Conservation (phyloP, 2,113 vertebrate species). For the Chunga burmeisteri region DNA sequence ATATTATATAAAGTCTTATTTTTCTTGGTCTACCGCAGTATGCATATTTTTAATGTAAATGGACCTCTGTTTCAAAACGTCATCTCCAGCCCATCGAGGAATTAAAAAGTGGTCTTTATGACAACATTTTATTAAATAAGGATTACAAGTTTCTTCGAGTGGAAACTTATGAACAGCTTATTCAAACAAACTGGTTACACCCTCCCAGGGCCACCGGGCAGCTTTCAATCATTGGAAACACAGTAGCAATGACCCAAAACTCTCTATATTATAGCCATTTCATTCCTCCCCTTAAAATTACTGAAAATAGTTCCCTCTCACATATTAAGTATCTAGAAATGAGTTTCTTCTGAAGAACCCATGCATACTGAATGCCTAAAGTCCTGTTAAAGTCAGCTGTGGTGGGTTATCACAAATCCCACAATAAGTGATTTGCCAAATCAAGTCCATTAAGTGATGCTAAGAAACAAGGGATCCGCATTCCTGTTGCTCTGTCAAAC, state of each 20-base stretch:
- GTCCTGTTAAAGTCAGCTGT: neutral
- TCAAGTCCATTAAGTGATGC: neutral
- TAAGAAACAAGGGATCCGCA: neutral
- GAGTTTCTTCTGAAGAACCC: neutral
- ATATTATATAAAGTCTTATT: slow-evolving; percentile 7
- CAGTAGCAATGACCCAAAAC: neutral
- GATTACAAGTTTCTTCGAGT: slow-evolving; percentile 20
- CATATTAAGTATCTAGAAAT: neutral
- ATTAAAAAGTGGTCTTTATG: slow-evolving; percentile 46
- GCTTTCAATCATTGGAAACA: neutral
- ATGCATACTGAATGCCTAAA: neutral
- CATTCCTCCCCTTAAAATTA: neutral
- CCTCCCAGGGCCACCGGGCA: neutral
- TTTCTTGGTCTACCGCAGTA: slow-evolving; percentile 35
- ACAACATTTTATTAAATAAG: slow-evolving; percentile 52
- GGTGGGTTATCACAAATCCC: neutral
- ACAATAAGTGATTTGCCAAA: neutral
- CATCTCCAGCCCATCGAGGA: slow-evolving; percentile 9
- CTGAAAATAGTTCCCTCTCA: neutral
- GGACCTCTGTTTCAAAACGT: slow-evolving; percentile 43
- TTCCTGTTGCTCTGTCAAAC: neutral
- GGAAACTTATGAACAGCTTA: slow-evolving; percentile 45
- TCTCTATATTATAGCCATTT: neutral
- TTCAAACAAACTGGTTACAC: slow-evolving; percentile 47
- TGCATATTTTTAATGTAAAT: slow-evolving; percentile 46